Base-by-base conservation (phyloP, 2,113 vertebrate species). In the Egretta garzetta region DNA sequence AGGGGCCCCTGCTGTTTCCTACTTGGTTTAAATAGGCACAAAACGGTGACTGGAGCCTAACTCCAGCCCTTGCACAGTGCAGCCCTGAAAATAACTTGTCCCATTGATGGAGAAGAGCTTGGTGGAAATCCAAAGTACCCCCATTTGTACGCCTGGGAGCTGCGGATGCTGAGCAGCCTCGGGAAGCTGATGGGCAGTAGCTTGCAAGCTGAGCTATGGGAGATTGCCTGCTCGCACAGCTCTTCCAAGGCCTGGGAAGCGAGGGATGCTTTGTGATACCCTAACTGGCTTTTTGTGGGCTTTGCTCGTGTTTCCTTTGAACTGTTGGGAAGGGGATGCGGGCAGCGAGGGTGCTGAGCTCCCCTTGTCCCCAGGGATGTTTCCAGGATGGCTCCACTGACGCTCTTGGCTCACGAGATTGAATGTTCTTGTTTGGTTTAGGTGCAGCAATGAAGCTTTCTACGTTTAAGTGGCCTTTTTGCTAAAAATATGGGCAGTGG, bases 121-220 rank as follows among this genome's bases (percentile, higher is more conserved):
- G 79, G 50, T 63, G 74, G 45, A 83, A 82, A 37, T 47, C 8
- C 0, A 0, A 1, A 37, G 19, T 9, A 4, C 9, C 76, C 23
- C 33, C 2, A 3, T 60, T 33, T 19, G 50, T 10, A 8, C 2
- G 2, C 41, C 17, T 1, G 4, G 49, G 27, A 77, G 68, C 41
- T 0, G 0, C 0, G 8, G 52, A 14, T 64, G 67, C 62, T 10
- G 47, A 74, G 60, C 60, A 49, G 41, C 47, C 77, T 53, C 0
- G 0, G 64, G 58, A 83, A 21, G 43, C 49, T 55, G 79, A 8
- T 17, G 52, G 52, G 80, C 28, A 27, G 41, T 5, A 28, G 26
- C 49, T 81, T 84, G 49, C 41, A 35, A 2, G 5, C 64, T 28
- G 39, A 60, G 55, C 35, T 59, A 58, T 22, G 52, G 47, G 41